Evolutionary conservation across 1,140 invertebrate genomes (phyloP), one percentile per base, ranked within the genome.

Genomic region (Pinna nobilis): DNA sequence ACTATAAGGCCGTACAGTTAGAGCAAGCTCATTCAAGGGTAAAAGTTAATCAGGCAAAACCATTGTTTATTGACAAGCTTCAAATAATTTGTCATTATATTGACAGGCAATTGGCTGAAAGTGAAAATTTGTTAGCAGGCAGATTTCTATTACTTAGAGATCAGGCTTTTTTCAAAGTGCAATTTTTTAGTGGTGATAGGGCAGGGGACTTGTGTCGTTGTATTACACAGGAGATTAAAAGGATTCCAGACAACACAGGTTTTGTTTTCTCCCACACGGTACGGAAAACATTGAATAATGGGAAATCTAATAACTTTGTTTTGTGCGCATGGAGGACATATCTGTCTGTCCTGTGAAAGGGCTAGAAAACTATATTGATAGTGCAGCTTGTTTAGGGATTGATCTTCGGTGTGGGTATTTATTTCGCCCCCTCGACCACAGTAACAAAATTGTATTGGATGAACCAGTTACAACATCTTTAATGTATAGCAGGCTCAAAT

Each of bases 121-220:
- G n/a, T 44, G 41, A 44, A 28, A 51, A 6, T 25, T n/a, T n/a
- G 50, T 9, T 37, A 37, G 33, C 32, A 39, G 47, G 49, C 30
- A 53, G 15, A 11, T 70, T 53, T 51, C 32, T 75, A 57, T 32
- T 41, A 23, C 20, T 33, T 28, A 53, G 66, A 65, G 66, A 76
- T 59, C 41, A 49, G 28, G 68, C 74, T 28, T 68, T 70, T 39
- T 67, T 76, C 25, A 68, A 60, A 25, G 53, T 76, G 32, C 70
- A 64, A 18, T 76, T 68, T 63, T 72, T 73, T 73, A 66, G 59
- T n/a, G 70, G 65, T 28, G 70, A 73, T 69, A 57, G 65, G 25
- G 75, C 70, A 13, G 28, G 50, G 15, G 70, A 77, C 64, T 47
- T 77, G 37, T 49, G 41, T 2, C 18, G 32, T n/a, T 37, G 44